These are phyloP conservation scores for Oxycera nigricornis DNA, from an alignment of 2,888 invertebrate genomes.

Conservation along the genomic window DNA sequence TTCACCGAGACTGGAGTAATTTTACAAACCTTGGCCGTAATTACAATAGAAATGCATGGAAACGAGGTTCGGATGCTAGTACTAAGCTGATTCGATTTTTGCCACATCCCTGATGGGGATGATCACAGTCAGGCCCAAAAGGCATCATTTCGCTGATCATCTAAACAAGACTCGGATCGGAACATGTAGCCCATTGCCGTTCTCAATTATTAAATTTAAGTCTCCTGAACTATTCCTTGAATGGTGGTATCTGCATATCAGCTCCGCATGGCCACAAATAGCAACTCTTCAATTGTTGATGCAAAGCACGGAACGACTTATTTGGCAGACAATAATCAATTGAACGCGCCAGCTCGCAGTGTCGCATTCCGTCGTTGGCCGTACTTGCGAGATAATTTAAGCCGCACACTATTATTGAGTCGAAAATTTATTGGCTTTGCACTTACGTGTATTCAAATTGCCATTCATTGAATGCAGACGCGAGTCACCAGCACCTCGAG, in stretches of 20 bases:
- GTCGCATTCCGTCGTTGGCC: slow-evolving; percentile 13
- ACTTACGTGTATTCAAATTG: slow-evolving; percentile 37
- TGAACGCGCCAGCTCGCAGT: slow-evolving; percentile 25
- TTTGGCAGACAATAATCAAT: slow-evolving; percentile 41
- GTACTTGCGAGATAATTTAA: slow-evolving; percentile 39
- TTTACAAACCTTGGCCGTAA: too few species aligned
- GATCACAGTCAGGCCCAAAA: slow-evolving; percentile 1
- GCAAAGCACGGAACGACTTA: slow-evolving; percentile 37
- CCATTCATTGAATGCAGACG: slow-evolving; percentile 26
- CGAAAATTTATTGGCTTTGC: slow-evolving; percentile 38
- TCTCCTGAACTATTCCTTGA: slow-evolving; percentile 18
- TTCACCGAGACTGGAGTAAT: too few species aligned
- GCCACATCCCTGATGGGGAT: too few species aligned
- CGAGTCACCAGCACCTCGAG: background rate
- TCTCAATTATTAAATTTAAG: slow-evolving; percentile 32
- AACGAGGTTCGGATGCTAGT: background rate
- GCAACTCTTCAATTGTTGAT: slow-evolving; percentile 34
- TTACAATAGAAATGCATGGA: background rate
- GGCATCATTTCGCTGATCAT: slow-evolving; percentile 30
- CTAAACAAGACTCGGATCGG: slow-evolving; percentile 10
- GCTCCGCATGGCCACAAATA: slow-evolving; percentile 21
- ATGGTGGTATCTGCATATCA: slow-evolving; percentile 35
- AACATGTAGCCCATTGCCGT: slow-evolving; percentile 8
- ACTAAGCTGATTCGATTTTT: background rate
- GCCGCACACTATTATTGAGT: slow-evolving; percentile 34